Percentiles rank a stretch among this genome's conserved stretches.
Conservation (phyloP, 2,113 vertebrate genomes). For the Natator depressus region DNA sequence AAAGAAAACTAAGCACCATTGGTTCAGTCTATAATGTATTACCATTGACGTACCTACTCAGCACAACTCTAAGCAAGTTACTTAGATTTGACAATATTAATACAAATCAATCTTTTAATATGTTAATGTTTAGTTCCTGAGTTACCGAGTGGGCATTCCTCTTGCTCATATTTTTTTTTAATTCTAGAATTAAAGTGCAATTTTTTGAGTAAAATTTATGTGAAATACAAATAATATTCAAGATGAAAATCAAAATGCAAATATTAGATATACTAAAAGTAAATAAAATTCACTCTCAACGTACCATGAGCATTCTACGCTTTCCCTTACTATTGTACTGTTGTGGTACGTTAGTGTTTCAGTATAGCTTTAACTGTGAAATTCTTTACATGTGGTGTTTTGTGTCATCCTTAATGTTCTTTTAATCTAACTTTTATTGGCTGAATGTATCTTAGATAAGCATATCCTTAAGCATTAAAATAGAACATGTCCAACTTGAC, state of each 20-base stretch:
- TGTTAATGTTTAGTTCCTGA: background rate
- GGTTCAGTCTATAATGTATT: background rate
- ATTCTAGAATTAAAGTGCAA: background rate
- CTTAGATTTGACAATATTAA: background rate
- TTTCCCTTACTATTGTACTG: background rate
- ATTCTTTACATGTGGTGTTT: background rate
- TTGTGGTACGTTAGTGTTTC: background rate
- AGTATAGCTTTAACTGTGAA: background rate
- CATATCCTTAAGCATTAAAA: conserved; percentile 40
- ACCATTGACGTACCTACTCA: background rate
- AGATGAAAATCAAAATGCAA: background rate
- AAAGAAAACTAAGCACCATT: background rate
- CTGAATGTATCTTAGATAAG: conserved; percentile 55
- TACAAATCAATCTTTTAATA: background rate
- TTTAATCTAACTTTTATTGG: conserved; percentile 25
- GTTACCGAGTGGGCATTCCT: background rate
- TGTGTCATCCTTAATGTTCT: conserved; percentile 15
- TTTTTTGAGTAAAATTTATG: background rate
- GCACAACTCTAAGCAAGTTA: background rate
- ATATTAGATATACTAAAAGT: background rate
- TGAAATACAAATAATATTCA: background rate
- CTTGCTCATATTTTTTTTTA: background rate
- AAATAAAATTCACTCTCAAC: background rate
- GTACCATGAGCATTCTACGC: background rate
- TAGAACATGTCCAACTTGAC: conserved; percentile 43